Evolutionary conservation across 2,888 invertebrate species (phyloP), one percentile per base, ranked within the genome.

Genomic region (Caenorhabditis sinica): DNA sequence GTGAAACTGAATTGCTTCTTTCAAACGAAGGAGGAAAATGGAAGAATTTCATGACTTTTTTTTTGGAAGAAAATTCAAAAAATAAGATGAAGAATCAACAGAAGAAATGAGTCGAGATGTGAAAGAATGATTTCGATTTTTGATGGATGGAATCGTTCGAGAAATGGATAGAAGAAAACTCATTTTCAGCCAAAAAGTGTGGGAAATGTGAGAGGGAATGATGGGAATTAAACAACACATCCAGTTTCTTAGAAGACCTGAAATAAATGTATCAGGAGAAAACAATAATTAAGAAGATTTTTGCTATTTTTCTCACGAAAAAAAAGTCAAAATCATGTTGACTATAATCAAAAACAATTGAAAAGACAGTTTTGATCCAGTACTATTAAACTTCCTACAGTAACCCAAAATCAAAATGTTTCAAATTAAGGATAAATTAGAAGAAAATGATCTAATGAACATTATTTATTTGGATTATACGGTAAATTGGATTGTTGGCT

Each of bases 21-120:
- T 8, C 6, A 36, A 68, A n/a, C n/a, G n/a, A n/a, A 68, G 36
- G 23, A 40, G 40, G 23, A 51, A 49, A 33, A 58, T 43, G 40
- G 58, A 28, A 20, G 71, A 60, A 60, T 69, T 68, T 30, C 51
- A 58, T 28, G 56, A 23, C n/a, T n/a, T 53, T 53, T 20, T 45
- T 28, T 69, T 69, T 43, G 15, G 30, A 61, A 43, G 43, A 43
- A 23, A 5, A 63, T 23, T 40, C 36, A 17, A 25, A 60, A 33
- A 60, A 30, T n/a, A n/a, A 15, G 36, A 63, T 40, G 36, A 43
- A 63, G 8, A 23, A 25, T 40, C 40, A 13, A 2, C 40, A 23
- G 20, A 36, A 20, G 36, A 61, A 30, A 8, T 56, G 6, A 28
- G 28, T 30, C n/a, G 17, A n/a, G 33, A 60, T 60, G 33, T 5